Percentiles rank a stretch among this genome's conserved stretches.
phyloP scores from a whole-genome alignment of 2,888 invertebrate genomes.

The Patella ulyssiponensis region DNA sequence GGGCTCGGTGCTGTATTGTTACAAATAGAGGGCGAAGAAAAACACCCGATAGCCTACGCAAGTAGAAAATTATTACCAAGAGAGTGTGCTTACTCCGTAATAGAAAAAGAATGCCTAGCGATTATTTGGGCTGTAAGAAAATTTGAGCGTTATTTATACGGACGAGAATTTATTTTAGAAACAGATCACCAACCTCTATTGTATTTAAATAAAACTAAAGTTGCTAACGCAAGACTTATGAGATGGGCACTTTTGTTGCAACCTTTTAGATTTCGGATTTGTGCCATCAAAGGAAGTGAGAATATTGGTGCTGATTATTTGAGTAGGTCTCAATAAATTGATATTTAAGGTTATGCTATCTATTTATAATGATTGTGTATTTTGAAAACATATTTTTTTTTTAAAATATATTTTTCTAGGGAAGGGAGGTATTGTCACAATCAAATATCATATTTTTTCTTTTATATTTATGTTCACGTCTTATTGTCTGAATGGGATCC shows the following conservation, averaged over 20 bases:
- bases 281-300: background rate
- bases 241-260: conserved; percentile 1
- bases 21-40: background rate
- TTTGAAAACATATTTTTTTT: background rate
- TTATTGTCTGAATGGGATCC: no score
- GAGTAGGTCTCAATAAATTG: background rate
- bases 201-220: conserved; percentile 1
- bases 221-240: background rate
- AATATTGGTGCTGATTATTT: background rate
- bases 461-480: no score
- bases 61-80: conserved; percentile 10
- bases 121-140: background rate
- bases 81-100: conserved; percentile 1
- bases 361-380: background rate
- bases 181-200: no score
- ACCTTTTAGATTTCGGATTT: background rate
- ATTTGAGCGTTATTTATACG: background rate
- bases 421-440: background rate
- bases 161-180: background rate
- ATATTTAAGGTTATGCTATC: background rate
- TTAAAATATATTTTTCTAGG: background rate
- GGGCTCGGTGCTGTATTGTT: conserved; percentile 21
- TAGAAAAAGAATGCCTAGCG: background rate
- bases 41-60: no score
- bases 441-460: background rate